Evolutionary conservation across 2,797 vertebrate genomes (phyloP).

Genomic region (Acomys russatus): DNA sequence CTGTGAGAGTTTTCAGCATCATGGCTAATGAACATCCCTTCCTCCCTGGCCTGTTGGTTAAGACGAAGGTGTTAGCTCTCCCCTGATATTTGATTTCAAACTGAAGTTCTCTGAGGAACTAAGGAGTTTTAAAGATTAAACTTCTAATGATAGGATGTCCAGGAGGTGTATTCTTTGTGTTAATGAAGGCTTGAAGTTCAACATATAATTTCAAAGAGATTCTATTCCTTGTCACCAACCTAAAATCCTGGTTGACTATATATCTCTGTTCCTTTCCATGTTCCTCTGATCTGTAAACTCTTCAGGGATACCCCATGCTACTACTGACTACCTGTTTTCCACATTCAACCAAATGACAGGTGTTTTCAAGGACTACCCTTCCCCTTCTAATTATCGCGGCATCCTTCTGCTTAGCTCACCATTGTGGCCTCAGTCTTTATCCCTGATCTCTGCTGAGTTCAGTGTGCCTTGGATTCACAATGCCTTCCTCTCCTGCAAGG

Average conservation of each 20-base stretch:
- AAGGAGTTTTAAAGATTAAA: conserved; percentile 17
- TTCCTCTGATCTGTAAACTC: neutral
- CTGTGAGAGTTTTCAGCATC: conserved; percentile 38
- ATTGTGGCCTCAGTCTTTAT: neutral
- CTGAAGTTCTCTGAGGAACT: conserved; percentile 25
- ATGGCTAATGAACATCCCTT: conserved; percentile 55
- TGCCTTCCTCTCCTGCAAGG: neutral
- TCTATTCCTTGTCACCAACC: neutral
- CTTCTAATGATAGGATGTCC: neutral
- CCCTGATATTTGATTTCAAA: conserved; percentile 31
- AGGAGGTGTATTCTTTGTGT: neutral
- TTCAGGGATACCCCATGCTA: neutral
- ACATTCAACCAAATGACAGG: neutral
- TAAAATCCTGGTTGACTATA: neutral
- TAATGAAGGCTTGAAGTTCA: conserved; percentile 49
- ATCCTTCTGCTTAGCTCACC: neutral
- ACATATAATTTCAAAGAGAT: conserved; percentile 45
- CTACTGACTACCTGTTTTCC: neutral
- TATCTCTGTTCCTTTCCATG: neutral
- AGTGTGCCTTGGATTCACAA: neutral
- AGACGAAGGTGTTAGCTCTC: conserved; percentile 41
- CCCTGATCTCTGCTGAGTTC: neutral
- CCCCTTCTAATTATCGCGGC: neutral
- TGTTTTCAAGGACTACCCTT: neutral
- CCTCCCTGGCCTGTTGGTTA: conserved; percentile 10